Evolutionary conservation across 2,888 invertebrate species (phyloP).

Genomic region (Eupithecia vulgata): DNA sequence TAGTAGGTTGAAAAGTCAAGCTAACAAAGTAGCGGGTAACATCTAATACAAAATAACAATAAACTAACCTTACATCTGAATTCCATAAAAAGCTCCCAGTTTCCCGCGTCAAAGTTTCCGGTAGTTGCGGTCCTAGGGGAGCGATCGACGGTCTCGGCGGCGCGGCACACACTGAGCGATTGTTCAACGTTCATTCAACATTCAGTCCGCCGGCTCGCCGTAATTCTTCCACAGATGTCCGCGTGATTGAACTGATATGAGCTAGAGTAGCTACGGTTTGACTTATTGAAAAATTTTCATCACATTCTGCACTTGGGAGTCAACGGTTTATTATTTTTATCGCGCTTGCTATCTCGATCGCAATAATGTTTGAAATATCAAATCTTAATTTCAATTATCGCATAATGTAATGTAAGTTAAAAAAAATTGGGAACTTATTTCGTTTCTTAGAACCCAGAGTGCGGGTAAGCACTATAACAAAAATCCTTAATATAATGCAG

Average conservation of each 20-base stretch:
- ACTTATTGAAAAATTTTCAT: not conserved
- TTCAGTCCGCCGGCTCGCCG: conserved; percentile 72
- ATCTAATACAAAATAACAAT: not conserved
- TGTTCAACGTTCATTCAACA: conserved; percentile 56
- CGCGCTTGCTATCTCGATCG: not conserved
- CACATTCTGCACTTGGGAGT: not conserved
- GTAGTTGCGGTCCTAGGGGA: conserved; percentile 64
- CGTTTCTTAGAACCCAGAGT: no score
- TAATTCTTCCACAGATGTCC: conserved; percentile 82
- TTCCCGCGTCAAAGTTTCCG: conserved; percentile 52
- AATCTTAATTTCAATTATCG: no score
- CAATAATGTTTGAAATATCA: no score
- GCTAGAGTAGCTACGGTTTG: conserved; percentile 42
- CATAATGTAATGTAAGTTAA: no score
- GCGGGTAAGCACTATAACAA: no score
- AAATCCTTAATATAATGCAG: no score
- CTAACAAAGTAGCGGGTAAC: no score
- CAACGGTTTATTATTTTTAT: not conserved
- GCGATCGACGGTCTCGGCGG: conserved; percentile 63
- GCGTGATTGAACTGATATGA: conserved; percentile 67
- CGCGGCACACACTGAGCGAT: conserved; percentile 78
- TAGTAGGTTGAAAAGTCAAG: no score
- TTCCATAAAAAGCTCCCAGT: conserved; percentile 48
- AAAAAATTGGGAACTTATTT: no score
- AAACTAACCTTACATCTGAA: conserved; percentile 37